phyloP scores from a whole-genome alignment of 2,797 vertebrate species.

The Coendou prehensilis region DNA sequence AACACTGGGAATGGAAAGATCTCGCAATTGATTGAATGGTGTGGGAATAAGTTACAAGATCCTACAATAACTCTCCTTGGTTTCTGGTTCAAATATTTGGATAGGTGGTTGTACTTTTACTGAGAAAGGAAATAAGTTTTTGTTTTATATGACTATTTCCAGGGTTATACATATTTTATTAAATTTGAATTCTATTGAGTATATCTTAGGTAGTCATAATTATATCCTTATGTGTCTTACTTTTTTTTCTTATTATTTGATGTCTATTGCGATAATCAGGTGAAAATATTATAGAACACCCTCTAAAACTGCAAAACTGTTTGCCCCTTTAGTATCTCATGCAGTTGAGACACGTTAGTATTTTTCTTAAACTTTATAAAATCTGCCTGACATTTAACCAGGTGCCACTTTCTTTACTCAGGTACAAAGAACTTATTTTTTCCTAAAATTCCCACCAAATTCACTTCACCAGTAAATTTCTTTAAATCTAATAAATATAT shows the following conservation, averaged over 20 bases:
- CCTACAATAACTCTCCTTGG: background rate
- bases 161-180: background rate
- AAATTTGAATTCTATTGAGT: slow-evolving; percentile 31
- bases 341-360: background rate
- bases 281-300: slow-evolving; percentile 26
- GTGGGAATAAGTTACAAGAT: background rate
- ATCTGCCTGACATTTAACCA: slow-evolving; percentile 14
- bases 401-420: background rate
- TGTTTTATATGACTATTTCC: background rate
- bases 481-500: background rate
- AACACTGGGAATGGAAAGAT: background rate
- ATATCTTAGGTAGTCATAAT: background rate
- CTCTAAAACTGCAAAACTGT: background rate
- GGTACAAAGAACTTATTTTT: slow-evolving; percentile 38
- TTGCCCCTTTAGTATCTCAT: background rate
- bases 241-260: background rate
- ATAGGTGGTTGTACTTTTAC: background rate
- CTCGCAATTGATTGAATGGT: background rate
- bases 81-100: background rate
- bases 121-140: background rate
- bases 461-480: background rate
- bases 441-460: background rate
- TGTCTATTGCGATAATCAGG: background rate
- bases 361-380: slow-evolving; percentile 39
- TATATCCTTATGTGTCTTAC: background rate